Evolutionary conservation across 2,888 invertebrate species (phyloP).

Genomic region (Cheilosia variabilis): DNA sequence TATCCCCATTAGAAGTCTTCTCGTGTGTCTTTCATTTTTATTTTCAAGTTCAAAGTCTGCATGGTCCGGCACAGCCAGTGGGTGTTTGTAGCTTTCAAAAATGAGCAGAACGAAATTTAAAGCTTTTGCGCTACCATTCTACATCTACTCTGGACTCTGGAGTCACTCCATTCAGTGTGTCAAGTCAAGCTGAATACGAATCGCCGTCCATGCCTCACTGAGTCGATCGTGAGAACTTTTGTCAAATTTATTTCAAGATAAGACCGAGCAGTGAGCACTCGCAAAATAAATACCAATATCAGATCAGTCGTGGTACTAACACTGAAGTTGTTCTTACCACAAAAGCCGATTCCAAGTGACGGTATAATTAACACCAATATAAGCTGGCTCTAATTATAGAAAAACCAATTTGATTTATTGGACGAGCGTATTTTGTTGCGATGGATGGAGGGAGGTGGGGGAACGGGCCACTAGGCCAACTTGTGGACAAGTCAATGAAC

Average conservation of each 20-base stretch:
- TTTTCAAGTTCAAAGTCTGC: constrained; percentile 53
- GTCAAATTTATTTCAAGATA: constrained; percentile 1
- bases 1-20: neutral
- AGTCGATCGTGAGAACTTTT: constrained; percentile 33
- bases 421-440: constrained; percentile 25
- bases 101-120: neutral
- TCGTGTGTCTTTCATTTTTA: neutral
- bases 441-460: neutral
- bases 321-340: too few species aligned
- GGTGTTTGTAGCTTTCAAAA: constrained; percentile 34
- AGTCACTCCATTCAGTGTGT: constrained; percentile 7
- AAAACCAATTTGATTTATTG: constrained; percentile 38
- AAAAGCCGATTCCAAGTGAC: neutral
- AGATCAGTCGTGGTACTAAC: too few species aligned
- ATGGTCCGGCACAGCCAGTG: constrained; percentile 9
- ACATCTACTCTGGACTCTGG: constrained; percentile 2
- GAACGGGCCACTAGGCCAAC: neutral
- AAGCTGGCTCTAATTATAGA: constrained; percentile 19
- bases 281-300: too few species aligned
- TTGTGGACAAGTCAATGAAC: constrained; percentile 27
- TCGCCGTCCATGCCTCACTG: neutral
- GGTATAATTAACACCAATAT: neutral
- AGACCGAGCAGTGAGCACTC: neutral
- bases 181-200: constrained; percentile 17
- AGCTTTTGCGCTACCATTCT: constrained; percentile 11